phyloP scores from a whole-genome alignment of 2,888 invertebrate species.

The Ellobium chinense region DNA sequence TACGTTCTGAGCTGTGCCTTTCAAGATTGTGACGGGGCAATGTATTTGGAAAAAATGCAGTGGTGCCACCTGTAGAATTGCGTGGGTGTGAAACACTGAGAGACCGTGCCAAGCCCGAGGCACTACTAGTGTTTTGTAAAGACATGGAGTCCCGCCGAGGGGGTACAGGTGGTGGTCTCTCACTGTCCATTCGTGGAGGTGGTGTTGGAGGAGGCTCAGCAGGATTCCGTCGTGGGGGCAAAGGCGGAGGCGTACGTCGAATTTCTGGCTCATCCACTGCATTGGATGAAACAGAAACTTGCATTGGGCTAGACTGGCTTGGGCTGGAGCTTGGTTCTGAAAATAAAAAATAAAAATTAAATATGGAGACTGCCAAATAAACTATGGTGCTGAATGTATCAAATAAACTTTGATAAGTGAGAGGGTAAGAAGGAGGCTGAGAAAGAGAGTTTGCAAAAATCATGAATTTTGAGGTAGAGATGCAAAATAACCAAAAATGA shows the following conservation, averaged over 20 bases:
- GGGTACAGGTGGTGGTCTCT: conserved; percentile 83
- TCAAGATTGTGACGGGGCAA: conserved; percentile 28
- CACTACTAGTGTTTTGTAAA: background rate
- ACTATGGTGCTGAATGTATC: too few species aligned
- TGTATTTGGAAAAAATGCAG: background rate
- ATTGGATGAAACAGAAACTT: conserved; percentile 37
- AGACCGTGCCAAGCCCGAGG: conserved; percentile 27
- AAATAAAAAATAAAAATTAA: background rate
- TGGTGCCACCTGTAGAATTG: background rate
- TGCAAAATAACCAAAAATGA: too few species aligned
- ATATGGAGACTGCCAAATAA: background rate
- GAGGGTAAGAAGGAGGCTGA: too few species aligned
- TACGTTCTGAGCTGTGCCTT: conserved; percentile 41
- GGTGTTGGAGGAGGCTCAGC: conserved; percentile 82
- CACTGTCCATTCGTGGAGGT: conserved; percentile 83
- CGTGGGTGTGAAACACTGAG: conserved; percentile 47
- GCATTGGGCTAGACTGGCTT: conserved; percentile 12
- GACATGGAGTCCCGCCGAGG: conserved; percentile 80
- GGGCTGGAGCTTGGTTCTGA: conserved; percentile 44
- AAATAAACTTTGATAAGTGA: too few species aligned
- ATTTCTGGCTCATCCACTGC: conserved; percentile 51
- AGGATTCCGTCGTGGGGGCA: conserved; percentile 77
- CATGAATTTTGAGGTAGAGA: too few species aligned
- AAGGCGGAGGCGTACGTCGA: conserved; percentile 64
- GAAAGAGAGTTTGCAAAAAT: too few species aligned